Base-by-base conservation (phyloP, 2,113 vertebrate species). In the Chaetodon auriga region DNA sequence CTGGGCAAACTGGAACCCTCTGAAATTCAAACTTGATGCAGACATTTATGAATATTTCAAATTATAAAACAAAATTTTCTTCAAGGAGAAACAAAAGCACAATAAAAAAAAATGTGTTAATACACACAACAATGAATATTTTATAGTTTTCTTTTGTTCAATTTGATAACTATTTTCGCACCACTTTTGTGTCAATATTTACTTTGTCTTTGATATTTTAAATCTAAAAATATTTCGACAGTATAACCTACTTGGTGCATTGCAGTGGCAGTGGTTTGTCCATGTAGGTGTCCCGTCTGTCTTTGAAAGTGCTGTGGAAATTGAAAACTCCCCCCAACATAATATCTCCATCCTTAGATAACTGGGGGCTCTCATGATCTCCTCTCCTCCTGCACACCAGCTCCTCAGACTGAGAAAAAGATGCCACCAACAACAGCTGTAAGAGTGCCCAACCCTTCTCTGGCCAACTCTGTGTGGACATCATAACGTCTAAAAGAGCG, bases 1-100 rank as follows among this genome's bases (percentile, higher is more conserved):
- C 76, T 94, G 93, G 30, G 90, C 86, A 75, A 85, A 93, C 71
- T 95, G 95, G 80, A 95, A 93, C 1, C 85, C 92, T 85, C 93
- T 94, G 75, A 94, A 93, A 60, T 35, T 35, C 15, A 60, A 60
- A 36, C 57, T 60, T 16, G 15, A 60, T 23, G 53, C 55, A 66
- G 60, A n/a, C 38, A 36, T 15, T 35, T 60, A 35, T 36, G 35
- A 18, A 18, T 25, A 15, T 2, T 18, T 60, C 1, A 0, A 35
- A 60, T 16, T 60, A 15, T 15, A 60, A 60, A 1, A 6, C n/a
- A n/a, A n/a, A n/a, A 35, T 2, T 12, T 55, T 55, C 2, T 45
- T 41, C 2, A 16, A 36, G 21, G 0, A 18, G 7, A 80, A 61
- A 23, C 2, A 63, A 48, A 15, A 43, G 0, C 2, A 25, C 1